Evolutionary conservation across 2,797 vertebrate genomes (phyloP).

Genomic region (Sitta carolinensis): DNA sequence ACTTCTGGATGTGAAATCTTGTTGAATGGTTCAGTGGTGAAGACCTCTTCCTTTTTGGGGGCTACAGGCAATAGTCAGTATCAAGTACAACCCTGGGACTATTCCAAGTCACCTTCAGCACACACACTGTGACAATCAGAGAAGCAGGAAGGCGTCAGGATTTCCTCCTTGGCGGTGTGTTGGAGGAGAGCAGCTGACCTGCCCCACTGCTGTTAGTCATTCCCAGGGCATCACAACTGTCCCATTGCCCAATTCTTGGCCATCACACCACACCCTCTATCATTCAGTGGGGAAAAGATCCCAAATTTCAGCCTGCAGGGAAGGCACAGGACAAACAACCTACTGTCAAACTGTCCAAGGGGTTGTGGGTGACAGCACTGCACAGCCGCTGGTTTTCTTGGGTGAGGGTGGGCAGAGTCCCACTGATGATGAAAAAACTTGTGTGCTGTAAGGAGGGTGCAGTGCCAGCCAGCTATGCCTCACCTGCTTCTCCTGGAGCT

Average conservation of each 20-base stretch:
- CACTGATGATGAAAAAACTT: neutral
- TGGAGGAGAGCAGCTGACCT: neutral
- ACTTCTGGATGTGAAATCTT: neutral
- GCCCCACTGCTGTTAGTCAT: neutral
- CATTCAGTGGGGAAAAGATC: neutral
- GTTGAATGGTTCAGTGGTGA: neutral
- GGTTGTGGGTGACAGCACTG: neutral
- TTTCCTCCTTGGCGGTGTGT: neutral
- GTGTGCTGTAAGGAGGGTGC: neutral
- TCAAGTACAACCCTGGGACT: neutral
- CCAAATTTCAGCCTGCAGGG: neutral
- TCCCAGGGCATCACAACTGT: neutral
- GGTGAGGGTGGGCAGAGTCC: neutral
- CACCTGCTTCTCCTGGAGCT: neutral
- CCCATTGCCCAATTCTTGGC: neutral
- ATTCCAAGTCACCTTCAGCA: slow-evolving; percentile 2
- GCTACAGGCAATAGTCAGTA: neutral
- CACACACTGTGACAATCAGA: neutral
- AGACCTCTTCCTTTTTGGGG: neutral
- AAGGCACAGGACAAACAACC: neutral
- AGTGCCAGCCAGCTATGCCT: neutral
- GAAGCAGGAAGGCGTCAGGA: neutral
- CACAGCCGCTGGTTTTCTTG: neutral
- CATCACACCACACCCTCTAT: neutral
- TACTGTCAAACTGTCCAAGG: neutral